These are phyloP conservation scores for Drosophila prosaltans DNA, from an alignment of 1,140 invertebrate genomes.

Conservation along the genomic window DNA sequence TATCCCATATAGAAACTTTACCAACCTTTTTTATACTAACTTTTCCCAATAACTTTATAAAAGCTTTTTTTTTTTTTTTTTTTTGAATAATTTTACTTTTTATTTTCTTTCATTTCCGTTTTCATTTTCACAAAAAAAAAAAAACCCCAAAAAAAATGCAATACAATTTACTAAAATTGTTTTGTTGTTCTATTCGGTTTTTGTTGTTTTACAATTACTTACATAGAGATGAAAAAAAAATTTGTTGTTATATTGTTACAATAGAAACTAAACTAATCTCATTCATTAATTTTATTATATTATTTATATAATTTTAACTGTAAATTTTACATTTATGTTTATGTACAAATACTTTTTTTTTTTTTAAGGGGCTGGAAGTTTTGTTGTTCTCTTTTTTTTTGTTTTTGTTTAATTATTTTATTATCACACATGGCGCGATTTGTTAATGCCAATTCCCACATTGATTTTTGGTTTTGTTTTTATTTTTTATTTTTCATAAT, in stretches of 20 bases:
- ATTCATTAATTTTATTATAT: conserved; percentile 51
- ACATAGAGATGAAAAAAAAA: conserved; percentile 60
- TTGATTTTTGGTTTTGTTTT: conserved; percentile 18
- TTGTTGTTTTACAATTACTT: conserved; percentile 58
- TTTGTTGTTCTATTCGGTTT: conserved; percentile 22
- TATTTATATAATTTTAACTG: conserved; percentile 47
- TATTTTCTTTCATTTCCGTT: conserved; percentile 36
- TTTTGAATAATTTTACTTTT: conserved; percentile 29
- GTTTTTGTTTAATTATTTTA: conserved; percentile 68
- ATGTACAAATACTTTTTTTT: conserved; percentile 53
- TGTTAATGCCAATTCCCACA: conserved; percentile 48
- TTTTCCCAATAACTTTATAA: no score
- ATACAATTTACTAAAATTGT: conserved; percentile 60
- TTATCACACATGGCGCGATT: conserved; percentile 71
- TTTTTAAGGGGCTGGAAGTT: conserved; percentile 30
- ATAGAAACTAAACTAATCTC: conserved; percentile 66
- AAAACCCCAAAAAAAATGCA: conserved; percentile 55
- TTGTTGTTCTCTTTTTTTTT: conserved; percentile 44
- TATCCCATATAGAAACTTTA: no score
- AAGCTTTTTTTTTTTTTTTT: no score
- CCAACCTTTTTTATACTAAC: no score
- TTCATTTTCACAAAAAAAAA: conserved; percentile 36
- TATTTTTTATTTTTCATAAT: not conserved
- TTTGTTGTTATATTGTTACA: conserved; percentile 10
- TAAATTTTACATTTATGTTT: conserved; percentile 56